Base-by-base conservation (phyloP, 2,113 vertebrate genomes). In the Tetrao urogallus region DNA sequence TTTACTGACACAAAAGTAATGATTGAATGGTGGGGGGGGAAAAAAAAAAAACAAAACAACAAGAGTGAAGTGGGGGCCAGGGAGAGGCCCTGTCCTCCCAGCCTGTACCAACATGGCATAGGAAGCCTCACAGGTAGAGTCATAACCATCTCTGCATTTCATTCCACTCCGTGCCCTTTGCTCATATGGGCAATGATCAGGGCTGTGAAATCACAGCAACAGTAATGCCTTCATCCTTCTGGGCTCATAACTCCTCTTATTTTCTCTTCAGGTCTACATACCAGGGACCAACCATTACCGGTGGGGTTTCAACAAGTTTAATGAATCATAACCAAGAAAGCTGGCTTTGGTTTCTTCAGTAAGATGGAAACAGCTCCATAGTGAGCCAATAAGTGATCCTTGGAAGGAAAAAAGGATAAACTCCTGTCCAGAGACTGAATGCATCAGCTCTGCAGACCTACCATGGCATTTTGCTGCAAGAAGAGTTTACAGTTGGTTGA, bases 381-480 rank as follows among this genome's bases (percentile, higher is more conserved):
- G 84, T 22, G 57, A 84, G 57, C 38, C 69, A 78, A 84, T 50
- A 84, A 81, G 71, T 34, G 18, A 67, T 78, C 48, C 60, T 78
- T 13, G 45, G 64, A 77, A 80, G 15, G 5, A 60, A 80, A 86
- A 63, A 5, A 48, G 67, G 74, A 48, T 86, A 75, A 95, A 84
- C 50, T 19, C 8, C 16, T 42, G 20, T 71, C 80, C 77, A 2
- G 12, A 80, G 73, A 70, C 73, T 81, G 56, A 45, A n/a, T 64
- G 38, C 3, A 3, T 69, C 1, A 1, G 43, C 48, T 82, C 75
- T 73, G 43, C 34, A 54, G 64, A n/a, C 27, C 48, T 21, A 1
- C 0, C 1, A 32, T 72, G 79, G 10, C 27, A 3, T 25, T 57
- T 65, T 0, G 0, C 47, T 30, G 19, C 69, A 58, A 76, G 50